phyloP scores from a whole-genome alignment of 2,888 invertebrate species.

The Leptopilina myrica region DNA sequence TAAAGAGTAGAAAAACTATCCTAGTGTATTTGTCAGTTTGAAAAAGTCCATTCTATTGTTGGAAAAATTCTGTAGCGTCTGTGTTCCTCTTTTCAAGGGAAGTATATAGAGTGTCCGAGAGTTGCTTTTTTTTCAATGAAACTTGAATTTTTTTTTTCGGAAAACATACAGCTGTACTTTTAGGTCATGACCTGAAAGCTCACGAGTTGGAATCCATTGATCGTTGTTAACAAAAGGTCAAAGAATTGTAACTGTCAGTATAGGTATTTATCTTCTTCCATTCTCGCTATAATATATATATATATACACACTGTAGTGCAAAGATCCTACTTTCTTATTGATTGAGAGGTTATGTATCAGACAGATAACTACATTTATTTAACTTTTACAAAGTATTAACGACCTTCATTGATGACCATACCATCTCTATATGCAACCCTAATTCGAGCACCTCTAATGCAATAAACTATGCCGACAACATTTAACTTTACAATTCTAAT shows the following conservation, averaged over 20 bases:
- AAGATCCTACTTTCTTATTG: conserved; percentile 36
- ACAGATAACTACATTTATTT: not conserved
- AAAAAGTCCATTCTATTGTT: conserved; percentile 28
- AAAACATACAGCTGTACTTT: conserved; percentile 37
- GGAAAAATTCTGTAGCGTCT: conserved; percentile 7
- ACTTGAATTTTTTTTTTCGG: conserved; percentile 20
- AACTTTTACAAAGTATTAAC: conserved; percentile 6
- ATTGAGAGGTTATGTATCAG: not conserved
- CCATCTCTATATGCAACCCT: not conserved
- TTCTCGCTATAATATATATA: not conserved
- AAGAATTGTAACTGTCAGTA: conserved; percentile 35
- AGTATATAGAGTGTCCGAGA: conserved; percentile 9
- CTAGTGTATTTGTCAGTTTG: conserved; percentile 18
- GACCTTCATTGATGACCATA: not conserved
- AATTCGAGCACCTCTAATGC: too few species aligned
- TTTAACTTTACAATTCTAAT: not conserved
- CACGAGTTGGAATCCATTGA: conserved; percentile 34
- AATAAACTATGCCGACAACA: too few species aligned
- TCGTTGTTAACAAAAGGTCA: conserved; percentile 40
- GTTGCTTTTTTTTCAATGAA: conserved; percentile 25
- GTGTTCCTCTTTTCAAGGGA: conserved; percentile 21
- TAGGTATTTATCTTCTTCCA: conserved; percentile 30
- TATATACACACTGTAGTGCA: not conserved
- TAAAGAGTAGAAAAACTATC: not conserved
- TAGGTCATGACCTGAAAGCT: conserved; percentile 39